A percentile compares a stretch with the other conserved stretches of the same genome.
Conservation (phyloP, 1,140 invertebrate genomes). For the Aphidius gifuensis region DNA sequence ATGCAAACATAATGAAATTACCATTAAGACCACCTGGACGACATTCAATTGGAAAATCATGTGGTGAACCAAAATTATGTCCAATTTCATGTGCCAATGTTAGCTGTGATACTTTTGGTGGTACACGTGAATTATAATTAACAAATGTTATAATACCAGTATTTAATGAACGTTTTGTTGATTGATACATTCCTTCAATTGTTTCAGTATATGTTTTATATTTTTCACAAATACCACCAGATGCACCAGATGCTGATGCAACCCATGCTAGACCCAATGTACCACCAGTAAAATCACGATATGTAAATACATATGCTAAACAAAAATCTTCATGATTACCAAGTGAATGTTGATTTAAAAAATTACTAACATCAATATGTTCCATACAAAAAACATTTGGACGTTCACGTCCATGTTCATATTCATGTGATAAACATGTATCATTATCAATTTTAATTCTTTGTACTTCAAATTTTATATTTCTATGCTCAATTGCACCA, state of each 20-base stretch:
- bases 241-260: slow-evolving; percentile 90
- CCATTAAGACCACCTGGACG: slow-evolving; percentile 82
- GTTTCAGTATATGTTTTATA: slow-evolving; percentile 97
- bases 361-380: slow-evolving; percentile 99
- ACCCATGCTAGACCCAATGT: slow-evolving; percentile 98
- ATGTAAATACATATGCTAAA: slow-evolving; percentile 97
- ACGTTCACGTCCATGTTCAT: slow-evolving; percentile 45
- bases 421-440: slow-evolving; percentile 59
- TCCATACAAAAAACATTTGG: slow-evolving; percentile 93
- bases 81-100: slow-evolving; percentile 99
- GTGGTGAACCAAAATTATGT: slow-evolving; percentile 98
- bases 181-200: slow-evolving; percentile 87
- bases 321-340: slow-evolving; percentile 98
- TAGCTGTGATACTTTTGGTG: slow-evolving; percentile 93
- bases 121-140: slow-evolving; percentile 96
- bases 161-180: slow-evolving; percentile 91
- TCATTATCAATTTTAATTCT: slow-evolving; percentile 94
- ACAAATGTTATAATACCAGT: slow-evolving; percentile 99
- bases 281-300: slow-evolving; percentile 93
- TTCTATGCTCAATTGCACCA: slow-evolving; percentile 79
- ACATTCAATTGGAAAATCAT: slow-evolving; percentile 92
- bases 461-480: slow-evolving; percentile 97
- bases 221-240: slow-evolving; percentile 97
- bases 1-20: slow-evolving; percentile 98
- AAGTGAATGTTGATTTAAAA: slow-evolving; percentile 95